Evolutionary conservation across 2,888 invertebrate species (phyloP), one percentile per base, ranked within the genome.

Genomic region (Drosophila algonquin): DNA sequence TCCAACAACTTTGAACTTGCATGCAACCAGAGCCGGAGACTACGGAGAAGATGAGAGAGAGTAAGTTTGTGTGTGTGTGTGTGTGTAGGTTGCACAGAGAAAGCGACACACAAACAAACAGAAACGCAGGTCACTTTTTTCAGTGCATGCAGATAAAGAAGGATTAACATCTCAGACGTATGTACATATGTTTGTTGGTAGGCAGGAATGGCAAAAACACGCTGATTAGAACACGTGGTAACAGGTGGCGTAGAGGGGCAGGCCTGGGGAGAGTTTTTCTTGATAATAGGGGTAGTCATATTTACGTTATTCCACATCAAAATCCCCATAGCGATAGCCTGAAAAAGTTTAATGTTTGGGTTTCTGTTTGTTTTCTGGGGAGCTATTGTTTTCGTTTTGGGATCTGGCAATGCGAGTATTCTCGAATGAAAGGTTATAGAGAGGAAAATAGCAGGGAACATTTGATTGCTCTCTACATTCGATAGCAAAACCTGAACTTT

Each of bases 1-100:
- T 76, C 73, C 67, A 80, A 75, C 85, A 79, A 79, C 79, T 87
- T 84, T 82, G 75, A 87, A 74, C 85, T 76, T 65, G 69, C 81
- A 82, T 84, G 84, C 76, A 70, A 87, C 75, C 44, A 63, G 54
- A 60, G 56, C 52, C 53, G 52, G 48, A 14, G 46, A 69, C 72
- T 76, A 64, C 73, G 68, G 75, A 54, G 67, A 56, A 60, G 75
- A 68, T 65, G 75, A 68, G 84, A 70, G 78, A 63, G 68, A 53
- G 71, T 79, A 35, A 55, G 52, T 52, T 63, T 68, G 64, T 4
- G 35, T 35, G 12, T 12, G 35, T 35, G 21, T 21, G 21, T 21
- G 21, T 18, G 18, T 18, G 35, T 32, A 10, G 35, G 4, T 35
- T 12, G 12, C 35, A 35, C 35, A 35, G 10, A 35, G 16, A 53